Conservation (phyloP, 2,888 invertebrate genomes). For the Drosophila neutralis region DNA sequence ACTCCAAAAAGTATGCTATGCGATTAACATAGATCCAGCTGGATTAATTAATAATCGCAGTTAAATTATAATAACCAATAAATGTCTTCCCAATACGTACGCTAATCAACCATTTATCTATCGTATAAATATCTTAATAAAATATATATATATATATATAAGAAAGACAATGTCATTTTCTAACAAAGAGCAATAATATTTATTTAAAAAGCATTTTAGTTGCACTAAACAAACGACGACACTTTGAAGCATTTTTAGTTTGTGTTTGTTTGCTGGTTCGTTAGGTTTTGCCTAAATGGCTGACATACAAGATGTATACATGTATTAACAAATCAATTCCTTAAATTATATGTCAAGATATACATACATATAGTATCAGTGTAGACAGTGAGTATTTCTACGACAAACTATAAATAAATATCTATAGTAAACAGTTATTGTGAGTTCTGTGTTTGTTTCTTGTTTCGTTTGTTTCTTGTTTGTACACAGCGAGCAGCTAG, state of each 20-base stretch:
- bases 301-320: conserved; percentile 19
- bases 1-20: conserved; percentile 39
- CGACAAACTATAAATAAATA: conserved; percentile 39
- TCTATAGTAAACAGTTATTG: conserved; percentile 36
- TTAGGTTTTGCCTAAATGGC: conserved; percentile 33
- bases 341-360: conserved; percentile 72
- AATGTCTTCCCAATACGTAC: conserved; percentile 21
- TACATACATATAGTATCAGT: conserved; percentile 47
- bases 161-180: conserved; percentile 30
- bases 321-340: conserved; percentile 71
- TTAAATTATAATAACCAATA: background rate
- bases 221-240: conserved; percentile 56
- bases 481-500: conserved; percentile 54
- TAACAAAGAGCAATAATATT: conserved; percentile 71
- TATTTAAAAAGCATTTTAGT: conserved; percentile 64
- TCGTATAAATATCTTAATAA: background rate
- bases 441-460: conserved; percentile 33
- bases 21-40: background rate
- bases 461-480: conserved; percentile 25
- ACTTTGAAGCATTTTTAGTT: conserved; percentile 32
- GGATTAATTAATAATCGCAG: background rate
- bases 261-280: conserved; percentile 38
- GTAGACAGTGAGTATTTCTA: conserved; percentile 72
- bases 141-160: background rate
- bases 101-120: conserved; percentile 3